These are phyloP conservation scores for Microchirus variegatus DNA, from an alignment of 2,797 vertebrate species.

Conservation along the genomic window DNA sequence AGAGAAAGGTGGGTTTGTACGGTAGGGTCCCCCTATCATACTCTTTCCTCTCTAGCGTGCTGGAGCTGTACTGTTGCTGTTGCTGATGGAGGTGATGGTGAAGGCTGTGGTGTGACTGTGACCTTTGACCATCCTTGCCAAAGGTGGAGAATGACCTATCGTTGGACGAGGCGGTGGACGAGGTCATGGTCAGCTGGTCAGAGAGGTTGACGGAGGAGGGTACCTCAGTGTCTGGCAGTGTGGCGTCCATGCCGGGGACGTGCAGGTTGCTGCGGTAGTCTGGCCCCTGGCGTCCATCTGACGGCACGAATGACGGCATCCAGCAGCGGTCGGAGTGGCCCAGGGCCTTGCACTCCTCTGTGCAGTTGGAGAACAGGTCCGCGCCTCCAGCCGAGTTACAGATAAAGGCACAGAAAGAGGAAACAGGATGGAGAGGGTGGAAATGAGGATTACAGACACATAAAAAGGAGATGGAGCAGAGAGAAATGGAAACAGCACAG, in stretches of 20 bases:
- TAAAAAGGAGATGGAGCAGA: not conserved
- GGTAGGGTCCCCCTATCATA: slow-evolving; percentile 89
- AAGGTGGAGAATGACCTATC: slow-evolving; percentile 99
- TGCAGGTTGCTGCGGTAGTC: slow-evolving; percentile 99
- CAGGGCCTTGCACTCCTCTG: slow-evolving; percentile 98
- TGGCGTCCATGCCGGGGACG: slow-evolving; percentile 98
- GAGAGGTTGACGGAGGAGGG: slow-evolving; percentile 85
- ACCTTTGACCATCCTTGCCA: slow-evolving; percentile 91
- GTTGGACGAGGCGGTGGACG: slow-evolving; percentile 77
- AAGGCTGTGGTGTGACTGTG: slow-evolving; percentile 91
- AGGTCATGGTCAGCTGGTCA: slow-evolving; percentile 78
- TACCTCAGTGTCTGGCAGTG: slow-evolving; percentile 97
- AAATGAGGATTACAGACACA: slow-evolving; percentile 17
- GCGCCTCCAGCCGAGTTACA: slow-evolving; percentile 78
- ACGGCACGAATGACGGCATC: slow-evolving; percentile 97
- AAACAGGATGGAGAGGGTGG: not conserved
- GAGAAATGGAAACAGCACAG: not conserved
- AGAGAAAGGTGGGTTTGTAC: slow-evolving; percentile 98
- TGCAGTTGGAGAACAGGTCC: slow-evolving; percentile 99
- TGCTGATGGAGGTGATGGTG: slow-evolving; percentile 78
- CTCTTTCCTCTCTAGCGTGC: slow-evolving; percentile 96
- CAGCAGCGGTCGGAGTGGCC: slow-evolving; percentile 99
- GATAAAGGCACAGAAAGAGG: not conserved
- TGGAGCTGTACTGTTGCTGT: slow-evolving; percentile 79
- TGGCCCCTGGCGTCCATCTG: slow-evolving; percentile 94